These are phyloP conservation scores for Rhinopomastus cyanomelas DNA, from an alignment of 2,113 vertebrate genomes.

Conservation along the genomic window DNA sequence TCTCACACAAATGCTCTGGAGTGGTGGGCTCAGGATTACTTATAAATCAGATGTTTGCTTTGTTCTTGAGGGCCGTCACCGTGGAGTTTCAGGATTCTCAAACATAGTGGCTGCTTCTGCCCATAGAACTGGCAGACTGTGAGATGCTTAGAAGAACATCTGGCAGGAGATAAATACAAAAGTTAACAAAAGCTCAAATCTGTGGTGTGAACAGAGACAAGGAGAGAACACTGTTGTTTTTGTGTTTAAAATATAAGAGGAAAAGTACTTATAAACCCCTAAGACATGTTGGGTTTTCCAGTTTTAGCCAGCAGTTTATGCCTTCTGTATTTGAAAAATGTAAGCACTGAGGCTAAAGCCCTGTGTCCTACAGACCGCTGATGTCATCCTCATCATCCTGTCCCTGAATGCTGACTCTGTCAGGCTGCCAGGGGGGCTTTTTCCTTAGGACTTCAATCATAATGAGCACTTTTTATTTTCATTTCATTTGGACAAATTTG, in stretches of 20 bases:
- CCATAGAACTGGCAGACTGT: fast-evolving
- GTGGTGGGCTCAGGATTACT: not conserved
- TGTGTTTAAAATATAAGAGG: not conserved
- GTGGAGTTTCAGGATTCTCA: not conserved
- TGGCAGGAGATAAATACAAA: not conserved
- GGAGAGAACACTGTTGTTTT: not conserved
- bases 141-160: not conserved
- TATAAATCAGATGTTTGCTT: not conserved
- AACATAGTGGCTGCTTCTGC: not conserved
- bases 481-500: not conserved
- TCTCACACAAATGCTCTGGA: not conserved
- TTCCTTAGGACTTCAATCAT: not conserved
- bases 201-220: not conserved
- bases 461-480: fast-evolving
- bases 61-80: not conserved
- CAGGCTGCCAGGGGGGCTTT: not conserved
- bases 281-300: not conserved
- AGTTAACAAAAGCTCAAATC: not conserved
- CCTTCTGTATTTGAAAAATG: not conserved
- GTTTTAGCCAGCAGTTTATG: not conserved
- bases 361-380: not conserved
- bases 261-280: not conserved
- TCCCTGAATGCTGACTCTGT: not conserved
- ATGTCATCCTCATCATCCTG: not conserved
- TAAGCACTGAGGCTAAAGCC: not conserved